phyloP scores from a whole-genome alignment of 2,888 invertebrate genomes.

The Eupithecia abbreviata region DNA sequence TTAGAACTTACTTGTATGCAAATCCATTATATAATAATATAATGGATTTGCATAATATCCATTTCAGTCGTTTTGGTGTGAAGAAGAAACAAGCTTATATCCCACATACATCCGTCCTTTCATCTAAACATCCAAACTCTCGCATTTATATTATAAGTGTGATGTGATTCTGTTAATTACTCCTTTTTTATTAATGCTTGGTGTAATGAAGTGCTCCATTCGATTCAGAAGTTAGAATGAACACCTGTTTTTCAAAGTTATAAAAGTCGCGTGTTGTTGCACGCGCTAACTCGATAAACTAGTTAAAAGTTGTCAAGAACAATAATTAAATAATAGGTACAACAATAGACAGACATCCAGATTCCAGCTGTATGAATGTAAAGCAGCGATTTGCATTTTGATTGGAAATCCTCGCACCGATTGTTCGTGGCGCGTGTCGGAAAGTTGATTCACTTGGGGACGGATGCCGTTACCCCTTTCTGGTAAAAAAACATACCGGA shows the following conservation, averaged over 20 bases:
- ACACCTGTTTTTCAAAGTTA: neutral
- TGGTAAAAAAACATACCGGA: constrained; percentile 6
- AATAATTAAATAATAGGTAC: constrained; percentile 25
- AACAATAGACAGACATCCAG: constrained; percentile 33
- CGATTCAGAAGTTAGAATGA: neutral
- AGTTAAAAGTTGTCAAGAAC: constrained; percentile 28
- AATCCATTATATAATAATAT: no score
- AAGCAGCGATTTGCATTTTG: constrained; percentile 75
- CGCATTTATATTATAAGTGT: no score
- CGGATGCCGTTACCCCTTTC: constrained; percentile 41
- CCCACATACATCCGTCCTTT: no score
- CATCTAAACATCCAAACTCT: no score
- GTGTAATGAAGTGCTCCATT: neutral
- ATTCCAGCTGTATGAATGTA: constrained; percentile 54
- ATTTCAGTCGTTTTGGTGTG: no score
- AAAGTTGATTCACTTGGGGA: constrained; percentile 59
- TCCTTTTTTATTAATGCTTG: neutral
- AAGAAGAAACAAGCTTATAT: no score
- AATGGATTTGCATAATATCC: no score
- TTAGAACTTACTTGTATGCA: no score
- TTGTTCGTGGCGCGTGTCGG: constrained; percentile 50
- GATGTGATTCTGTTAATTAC: no score
- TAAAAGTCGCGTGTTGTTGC: neutral
- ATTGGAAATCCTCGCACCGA: constrained; percentile 68
- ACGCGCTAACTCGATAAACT: constrained; percentile 13